phyloP scores from a whole-genome alignment of 2,888 invertebrate species.

The Cephus rjabovi region DNA sequence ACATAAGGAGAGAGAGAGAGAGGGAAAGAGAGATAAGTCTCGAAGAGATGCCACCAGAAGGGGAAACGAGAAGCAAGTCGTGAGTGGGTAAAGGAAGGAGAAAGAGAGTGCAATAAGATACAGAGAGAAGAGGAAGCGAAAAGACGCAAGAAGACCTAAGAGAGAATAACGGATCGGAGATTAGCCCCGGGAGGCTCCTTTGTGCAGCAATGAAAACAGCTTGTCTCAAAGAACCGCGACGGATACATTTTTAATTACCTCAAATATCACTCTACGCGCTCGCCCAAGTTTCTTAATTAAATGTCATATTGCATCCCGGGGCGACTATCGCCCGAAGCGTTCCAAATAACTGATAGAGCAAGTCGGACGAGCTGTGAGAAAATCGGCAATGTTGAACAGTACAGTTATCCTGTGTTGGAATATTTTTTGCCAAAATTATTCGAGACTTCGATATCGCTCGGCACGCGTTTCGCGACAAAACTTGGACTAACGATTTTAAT shows the following conservation, averaged over 20 bases:
- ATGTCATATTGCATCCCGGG: conserved; percentile 59
- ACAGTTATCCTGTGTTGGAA: too few species aligned
- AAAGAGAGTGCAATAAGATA: neutral
- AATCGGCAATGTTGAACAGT: too few species aligned
- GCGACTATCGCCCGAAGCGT: conserved; percentile 16
- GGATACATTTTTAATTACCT: conserved; percentile 66
- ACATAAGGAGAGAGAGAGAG: conserved; percentile 4
- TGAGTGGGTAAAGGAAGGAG: neutral
- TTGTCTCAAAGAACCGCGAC: conserved; percentile 63
- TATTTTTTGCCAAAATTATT: too few species aligned
- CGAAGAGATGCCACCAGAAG: conserved; percentile 8
- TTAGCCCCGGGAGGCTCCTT: conserved; percentile 60
- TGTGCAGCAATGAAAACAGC: conserved; percentile 57
- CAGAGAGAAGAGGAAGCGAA: neutral
- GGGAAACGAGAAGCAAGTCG: conserved; percentile 12
- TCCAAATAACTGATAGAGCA: too few species aligned
- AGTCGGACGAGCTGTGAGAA: too few species aligned
- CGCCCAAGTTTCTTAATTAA: conserved; percentile 61
- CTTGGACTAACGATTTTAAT: too few species aligned
- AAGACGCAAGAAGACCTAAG: neutral
- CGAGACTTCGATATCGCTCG: too few species aligned
- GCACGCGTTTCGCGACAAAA: too few species aligned
- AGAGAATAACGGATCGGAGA: conserved; percentile 25
- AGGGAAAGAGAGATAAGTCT: conserved; percentile 15
- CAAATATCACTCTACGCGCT: conserved; percentile 58